Percentiles rank a stretch among this genome's conserved stretches.
Evolutionary conservation across 2,113 vertebrate species (phyloP).

Genomic region (Phycodurus eques): DNA sequence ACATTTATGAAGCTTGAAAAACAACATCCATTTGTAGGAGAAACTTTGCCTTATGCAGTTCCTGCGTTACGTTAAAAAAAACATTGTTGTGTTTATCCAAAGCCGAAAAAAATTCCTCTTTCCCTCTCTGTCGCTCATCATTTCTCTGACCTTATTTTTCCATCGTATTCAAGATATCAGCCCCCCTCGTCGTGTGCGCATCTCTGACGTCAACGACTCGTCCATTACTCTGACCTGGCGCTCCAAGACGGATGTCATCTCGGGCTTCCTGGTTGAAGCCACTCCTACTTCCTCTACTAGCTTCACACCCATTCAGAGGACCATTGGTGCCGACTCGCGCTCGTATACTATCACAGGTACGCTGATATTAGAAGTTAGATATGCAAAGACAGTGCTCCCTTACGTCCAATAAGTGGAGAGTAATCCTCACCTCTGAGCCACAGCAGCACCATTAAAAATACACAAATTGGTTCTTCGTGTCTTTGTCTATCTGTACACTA

Average conservation of each 20-base stretch:
- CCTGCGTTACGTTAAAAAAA: neutral
- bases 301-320: conserved; percentile 80
- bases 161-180: conserved; percentile 79
- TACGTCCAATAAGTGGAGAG: neutral
- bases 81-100: neutral
- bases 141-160: neutral
- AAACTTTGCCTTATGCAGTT: neutral
- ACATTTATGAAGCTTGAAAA: too few relatives aligned
- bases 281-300: conserved; percentile 65
- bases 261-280: conserved; percentile 89
- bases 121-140: neutral
- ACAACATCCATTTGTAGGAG: neutral
- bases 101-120: neutral
- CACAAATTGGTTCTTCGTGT: neutral
- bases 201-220: conserved; percentile 85
- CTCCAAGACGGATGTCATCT: conserved; percentile 87
- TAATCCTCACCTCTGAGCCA: neutral
- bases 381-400: neutral
- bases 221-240: conserved; percentile 91
- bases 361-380: neutral
- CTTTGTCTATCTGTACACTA: conserved; percentile 1
- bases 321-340: conserved; percentile 76
- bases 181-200: conserved; percentile 87
- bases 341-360: conserved; percentile 85
- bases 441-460: neutral